Conservation (phyloP, 1,140 invertebrate species). For the Linepithema humile region DNA sequence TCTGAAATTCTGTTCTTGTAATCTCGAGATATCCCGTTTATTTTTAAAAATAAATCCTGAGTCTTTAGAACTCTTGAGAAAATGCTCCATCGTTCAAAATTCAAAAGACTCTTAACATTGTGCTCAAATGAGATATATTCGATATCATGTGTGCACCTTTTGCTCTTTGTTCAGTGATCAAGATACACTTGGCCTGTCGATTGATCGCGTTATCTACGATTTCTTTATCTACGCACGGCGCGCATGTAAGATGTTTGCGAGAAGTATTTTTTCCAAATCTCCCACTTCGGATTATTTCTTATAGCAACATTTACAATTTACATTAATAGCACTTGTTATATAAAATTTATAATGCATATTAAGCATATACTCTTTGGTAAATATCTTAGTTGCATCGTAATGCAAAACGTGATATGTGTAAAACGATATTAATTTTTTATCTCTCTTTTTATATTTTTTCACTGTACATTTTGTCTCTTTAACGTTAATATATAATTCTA, state of each 20-base stretch:
- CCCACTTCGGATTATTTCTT: neutral
- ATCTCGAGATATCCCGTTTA: neutral
- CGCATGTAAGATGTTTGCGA: neutral
- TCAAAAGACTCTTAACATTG: neutral
- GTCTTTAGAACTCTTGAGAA: neutral
- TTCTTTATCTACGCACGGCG: neutral
- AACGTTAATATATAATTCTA: too few species aligned
- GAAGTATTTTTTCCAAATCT: neutral
- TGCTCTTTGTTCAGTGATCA: neutral
- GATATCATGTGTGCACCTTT: conserved; percentile 15
- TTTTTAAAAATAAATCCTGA: neutral
- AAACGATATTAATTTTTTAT: too few species aligned
- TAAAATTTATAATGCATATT: too few species aligned
- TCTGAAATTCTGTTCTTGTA: neutral
- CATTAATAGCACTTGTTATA: neutral
- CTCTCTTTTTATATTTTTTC: too few species aligned
- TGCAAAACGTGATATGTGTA: too few species aligned
- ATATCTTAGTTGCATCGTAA: too few species aligned
- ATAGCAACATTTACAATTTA: too few species aligned
- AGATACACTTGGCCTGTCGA: conserved; percentile 27
- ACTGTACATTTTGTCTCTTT: too few species aligned
- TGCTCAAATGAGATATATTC: neutral
- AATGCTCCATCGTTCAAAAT: neutral
- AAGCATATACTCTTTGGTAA: too few species aligned
- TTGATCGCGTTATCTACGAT: conserved; percentile 28